A percentile compares a stretch with the other conserved stretches of the same genome.
These are phyloP conservation scores for Cheilosia vulpina DNA, from an alignment of 2,888 invertebrate species.

Conservation along the genomic window DNA sequence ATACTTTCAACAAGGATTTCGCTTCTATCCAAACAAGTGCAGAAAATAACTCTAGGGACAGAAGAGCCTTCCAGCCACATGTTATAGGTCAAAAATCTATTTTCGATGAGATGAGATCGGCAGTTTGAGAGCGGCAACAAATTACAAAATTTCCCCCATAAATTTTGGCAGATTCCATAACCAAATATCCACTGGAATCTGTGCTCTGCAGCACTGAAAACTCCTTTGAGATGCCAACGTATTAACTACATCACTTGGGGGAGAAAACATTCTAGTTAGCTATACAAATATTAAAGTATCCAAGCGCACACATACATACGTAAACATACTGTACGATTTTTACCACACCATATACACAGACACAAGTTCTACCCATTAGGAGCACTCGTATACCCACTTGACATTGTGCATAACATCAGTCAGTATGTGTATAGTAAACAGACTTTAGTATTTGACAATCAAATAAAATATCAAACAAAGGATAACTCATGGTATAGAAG, in stretches of 20 bases:
- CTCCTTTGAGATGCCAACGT: constrained; percentile 53
- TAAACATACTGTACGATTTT: constrained; percentile 12
- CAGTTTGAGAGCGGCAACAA: constrained; percentile 64
- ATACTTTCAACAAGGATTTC: constrained; percentile 29
- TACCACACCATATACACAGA: background rate
- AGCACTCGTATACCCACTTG: constrained; percentile 24
- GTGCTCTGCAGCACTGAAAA: background rate
- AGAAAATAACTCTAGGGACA: constrained; percentile 8
- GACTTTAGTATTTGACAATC: constrained; percentile 64
- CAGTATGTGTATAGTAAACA: constrained; percentile 61
- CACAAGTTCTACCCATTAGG: background rate
- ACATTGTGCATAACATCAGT: constrained; percentile 62
- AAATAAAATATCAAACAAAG: constrained; percentile 62
- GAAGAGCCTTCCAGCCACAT: constrained; percentile 38
- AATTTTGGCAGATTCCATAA: constrained; percentile 42
- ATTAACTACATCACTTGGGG: constrained; percentile 52
- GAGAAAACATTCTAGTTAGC: constrained; percentile 53
- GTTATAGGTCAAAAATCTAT: constrained; percentile 49
- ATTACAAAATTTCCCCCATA: constrained; percentile 67
- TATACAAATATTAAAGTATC: constrained; percentile 60
- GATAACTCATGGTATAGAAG: constrained; percentile 8
- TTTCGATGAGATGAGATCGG: constrained; percentile 40
- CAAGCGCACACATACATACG: background rate
- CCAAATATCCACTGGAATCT: background rate
- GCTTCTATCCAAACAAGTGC: constrained; percentile 15